A percentile compares a stretch with the other conserved stretches of the same genome.
Evolutionary conservation across 2,113 vertebrate genomes (phyloP).

Genomic region (Otolemur garnettii): DNA sequence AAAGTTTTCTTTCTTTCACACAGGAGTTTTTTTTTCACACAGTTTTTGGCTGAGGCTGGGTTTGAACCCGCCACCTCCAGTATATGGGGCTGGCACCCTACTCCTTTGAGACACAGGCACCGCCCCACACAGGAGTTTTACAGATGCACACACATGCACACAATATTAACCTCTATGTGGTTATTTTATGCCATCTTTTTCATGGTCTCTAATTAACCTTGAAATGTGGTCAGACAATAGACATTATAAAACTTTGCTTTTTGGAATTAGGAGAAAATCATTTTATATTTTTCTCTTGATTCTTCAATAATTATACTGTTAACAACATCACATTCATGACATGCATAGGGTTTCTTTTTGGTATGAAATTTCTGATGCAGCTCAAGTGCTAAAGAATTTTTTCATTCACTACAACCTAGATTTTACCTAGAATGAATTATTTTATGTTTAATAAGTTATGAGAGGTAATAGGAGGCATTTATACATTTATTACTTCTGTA

Average conservation of each 20-base stretch:
- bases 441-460: conserved; percentile 26
- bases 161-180: background rate
- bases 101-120: too few species aligned
- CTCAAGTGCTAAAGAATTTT: conserved; percentile 27
- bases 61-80: too few species aligned
- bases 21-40: background rate
- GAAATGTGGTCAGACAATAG: background rate
- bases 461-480: conserved; percentile 35
- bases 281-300: conserved; percentile 4
- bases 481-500: conserved; percentile 41
- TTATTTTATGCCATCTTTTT: conserved; percentile 38
- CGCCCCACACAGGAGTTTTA: background rate
- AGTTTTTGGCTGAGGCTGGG: too few species aligned
- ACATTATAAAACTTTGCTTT: conserved; percentile 24
- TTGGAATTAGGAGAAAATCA: conserved; percentile 9
- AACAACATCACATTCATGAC: conserved; percentile 11
- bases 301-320: conserved; percentile 38
- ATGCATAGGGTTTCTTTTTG: conserved; percentile 36
- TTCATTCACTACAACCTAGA: background rate
- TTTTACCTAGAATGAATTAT: conserved; percentile 65
- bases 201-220: conserved; percentile 15
- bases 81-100: too few species aligned
- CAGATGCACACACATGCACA: background rate
- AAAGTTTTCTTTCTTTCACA: conserved; percentile 26
- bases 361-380: conserved; percentile 33